Conservation (phyloP, 2,888 invertebrate species). For the Agriotes lineatus region DNA sequence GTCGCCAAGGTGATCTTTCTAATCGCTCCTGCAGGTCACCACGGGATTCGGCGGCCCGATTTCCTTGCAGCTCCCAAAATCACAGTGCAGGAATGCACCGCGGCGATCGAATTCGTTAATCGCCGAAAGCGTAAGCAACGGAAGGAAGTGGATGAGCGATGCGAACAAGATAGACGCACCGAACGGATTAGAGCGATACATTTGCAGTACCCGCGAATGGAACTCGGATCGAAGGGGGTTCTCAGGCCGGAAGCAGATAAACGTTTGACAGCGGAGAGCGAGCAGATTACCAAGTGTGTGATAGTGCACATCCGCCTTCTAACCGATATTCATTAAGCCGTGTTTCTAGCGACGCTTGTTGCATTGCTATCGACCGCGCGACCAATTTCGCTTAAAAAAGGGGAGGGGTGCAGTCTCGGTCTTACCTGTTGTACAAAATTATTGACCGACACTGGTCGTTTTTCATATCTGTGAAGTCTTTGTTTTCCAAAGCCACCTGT, state of each 20-base stretch:
- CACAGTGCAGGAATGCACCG: neutral
- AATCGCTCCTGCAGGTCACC: conserved; percentile 38
- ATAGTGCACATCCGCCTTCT: conserved; percentile 59
- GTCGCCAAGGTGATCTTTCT: conserved; percentile 59
- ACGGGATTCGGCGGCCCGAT: neutral
- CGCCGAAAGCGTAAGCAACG: conserved; percentile 34
- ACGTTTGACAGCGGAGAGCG: conserved; percentile 57
- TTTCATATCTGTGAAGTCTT: neutral
- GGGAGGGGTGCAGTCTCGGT: neutral
- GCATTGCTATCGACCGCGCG: conserved; percentile 57
- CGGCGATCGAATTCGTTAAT: conserved; percentile 30
- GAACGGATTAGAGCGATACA: conserved; percentile 58
- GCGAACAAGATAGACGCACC: conserved; percentile 60
- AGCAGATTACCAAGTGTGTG: conserved; percentile 58
- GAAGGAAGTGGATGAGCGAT: conserved; percentile 56
- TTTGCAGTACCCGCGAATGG: conserved; percentile 51
- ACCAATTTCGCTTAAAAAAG: neutral
- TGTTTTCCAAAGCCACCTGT: conserved; percentile 3
- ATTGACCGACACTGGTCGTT: neutral
- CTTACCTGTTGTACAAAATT: neutral
- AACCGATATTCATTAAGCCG: conserved; percentile 54
- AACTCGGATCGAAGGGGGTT: conserved; percentile 59
- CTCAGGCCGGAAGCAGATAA: conserved; percentile 61
- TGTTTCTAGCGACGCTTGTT: conserved; percentile 44
- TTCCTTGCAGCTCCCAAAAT: neutral